Percentiles rank a stretch among this genome's conserved stretches.
These are phyloP conservation scores for Nomada hirtipes DNA, from an alignment of 2,888 invertebrate genomes.

Conservation along the genomic window DNA sequence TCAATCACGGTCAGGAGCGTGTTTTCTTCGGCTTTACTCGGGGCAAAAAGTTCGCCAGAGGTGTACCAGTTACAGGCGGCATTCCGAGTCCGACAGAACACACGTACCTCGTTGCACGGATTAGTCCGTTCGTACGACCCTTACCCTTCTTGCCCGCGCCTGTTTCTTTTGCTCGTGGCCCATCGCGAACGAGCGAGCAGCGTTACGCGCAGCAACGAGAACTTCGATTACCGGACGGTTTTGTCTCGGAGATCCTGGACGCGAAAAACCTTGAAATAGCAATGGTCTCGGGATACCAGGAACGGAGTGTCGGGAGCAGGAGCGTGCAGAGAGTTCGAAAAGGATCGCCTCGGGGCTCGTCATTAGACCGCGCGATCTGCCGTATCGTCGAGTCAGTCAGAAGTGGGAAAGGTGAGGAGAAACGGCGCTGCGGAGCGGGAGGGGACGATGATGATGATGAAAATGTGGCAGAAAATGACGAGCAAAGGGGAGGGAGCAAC, in stretches of 20 bases:
- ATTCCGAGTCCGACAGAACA: background rate
- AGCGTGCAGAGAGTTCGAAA: slow-evolving; percentile 58
- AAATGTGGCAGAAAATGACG: slow-evolving; percentile 66
- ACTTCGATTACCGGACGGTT: background rate
- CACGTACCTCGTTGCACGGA: background rate
- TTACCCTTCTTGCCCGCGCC: too few species aligned
- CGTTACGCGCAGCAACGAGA: background rate
- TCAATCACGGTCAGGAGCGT: too few species aligned
- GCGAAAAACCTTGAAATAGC: slow-evolving; percentile 40
- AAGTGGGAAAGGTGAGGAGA: slow-evolving; percentile 29
- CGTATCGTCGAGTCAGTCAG: slow-evolving; percentile 59
- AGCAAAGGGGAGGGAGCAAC: slow-evolving; percentile 20
- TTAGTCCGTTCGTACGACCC: background rate
- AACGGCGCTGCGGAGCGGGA: background rate
- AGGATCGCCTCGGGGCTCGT: slow-evolving; percentile 63
- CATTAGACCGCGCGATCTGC: slow-evolving; percentile 71
- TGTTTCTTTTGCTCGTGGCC: too few species aligned
- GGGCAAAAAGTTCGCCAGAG: too few species aligned
- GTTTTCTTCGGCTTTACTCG: too few species aligned
- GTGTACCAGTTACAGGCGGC: too few species aligned
- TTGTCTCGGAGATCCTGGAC: background rate
- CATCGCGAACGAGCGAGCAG: background rate
- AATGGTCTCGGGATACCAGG: slow-evolving; percentile 27
- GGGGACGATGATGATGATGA: slow-evolving; percentile 47
- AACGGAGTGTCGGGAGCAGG: slow-evolving; percentile 34